Percentiles rank a stretch among this genome's conserved stretches.
Conservation (phyloP, 1,140 invertebrate genomes). For the Wasmannia auropunctata region DNA sequence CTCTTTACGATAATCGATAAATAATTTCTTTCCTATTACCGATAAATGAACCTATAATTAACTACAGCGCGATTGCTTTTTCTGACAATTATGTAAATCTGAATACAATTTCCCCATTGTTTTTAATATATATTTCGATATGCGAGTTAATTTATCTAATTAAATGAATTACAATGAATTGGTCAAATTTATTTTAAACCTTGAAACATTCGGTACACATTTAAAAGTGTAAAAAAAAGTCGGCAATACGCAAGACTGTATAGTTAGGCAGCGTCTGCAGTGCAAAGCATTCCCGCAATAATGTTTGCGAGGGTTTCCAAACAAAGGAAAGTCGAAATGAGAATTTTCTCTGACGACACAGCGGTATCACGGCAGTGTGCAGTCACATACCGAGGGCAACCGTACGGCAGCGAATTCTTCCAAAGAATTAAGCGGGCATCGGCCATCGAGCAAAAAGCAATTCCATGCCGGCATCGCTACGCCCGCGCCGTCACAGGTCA, state of each 20-base stretch:
- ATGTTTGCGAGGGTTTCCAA: not conserved
- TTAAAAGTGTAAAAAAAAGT: not conserved
- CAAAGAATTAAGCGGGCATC: slow-evolving; percentile 41
- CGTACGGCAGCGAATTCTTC: slow-evolving; percentile 41
- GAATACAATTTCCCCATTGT: not conserved
- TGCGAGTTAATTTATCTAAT: not conserved
- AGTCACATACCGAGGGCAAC: slow-evolving; percentile 13
- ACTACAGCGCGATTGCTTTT: not conserved
- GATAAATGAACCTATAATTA: slow-evolving; percentile 3
- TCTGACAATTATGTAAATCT: not conserved
- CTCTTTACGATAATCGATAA: not conserved
- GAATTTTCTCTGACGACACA: slow-evolving; percentile 17
- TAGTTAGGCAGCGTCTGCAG: not conserved
- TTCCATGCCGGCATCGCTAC: slow-evolving; percentile 18
- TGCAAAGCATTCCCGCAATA: slow-evolving; percentile 27
- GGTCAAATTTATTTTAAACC: not conserved
- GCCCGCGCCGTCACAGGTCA: slow-evolving; percentile 42
- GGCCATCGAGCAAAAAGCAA: slow-evolving; percentile 57
- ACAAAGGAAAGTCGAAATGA: slow-evolving; percentile 19
- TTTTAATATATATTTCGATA: not conserved
- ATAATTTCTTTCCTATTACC: not conserved
- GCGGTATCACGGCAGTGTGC: not conserved
- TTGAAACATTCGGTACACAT: not conserved
- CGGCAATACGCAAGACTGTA: not conserved
- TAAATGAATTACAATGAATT: not conserved